Conservation (phyloP, 2,797 vertebrate genomes). For the Lemur catta region DNA sequence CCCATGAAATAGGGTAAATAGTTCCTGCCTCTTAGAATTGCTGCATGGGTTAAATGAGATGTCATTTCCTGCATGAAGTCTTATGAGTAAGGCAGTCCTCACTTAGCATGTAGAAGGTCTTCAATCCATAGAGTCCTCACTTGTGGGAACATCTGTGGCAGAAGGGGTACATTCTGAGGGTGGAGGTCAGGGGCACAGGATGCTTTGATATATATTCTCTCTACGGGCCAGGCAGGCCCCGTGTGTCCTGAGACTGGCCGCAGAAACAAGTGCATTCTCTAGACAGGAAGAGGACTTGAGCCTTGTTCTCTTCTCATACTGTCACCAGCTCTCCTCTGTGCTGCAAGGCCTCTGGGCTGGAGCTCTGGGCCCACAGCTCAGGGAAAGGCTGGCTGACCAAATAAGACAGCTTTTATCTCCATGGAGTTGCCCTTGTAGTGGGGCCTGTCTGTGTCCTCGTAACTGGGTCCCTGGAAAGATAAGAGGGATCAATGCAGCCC, state of each 20-base stretch:
- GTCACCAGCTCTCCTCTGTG: fast-evolving
- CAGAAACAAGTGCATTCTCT: neutral
- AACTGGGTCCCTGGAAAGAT: neutral
- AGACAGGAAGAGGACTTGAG: neutral
- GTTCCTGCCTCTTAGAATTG: neutral
- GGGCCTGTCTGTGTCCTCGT: neutral
- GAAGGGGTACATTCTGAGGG: neutral
- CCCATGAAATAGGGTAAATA: neutral
- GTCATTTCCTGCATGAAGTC: neutral
- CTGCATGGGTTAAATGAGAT: neutral
- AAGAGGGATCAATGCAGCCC: neutral
- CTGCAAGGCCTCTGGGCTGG: neutral
- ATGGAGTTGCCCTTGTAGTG: neutral
- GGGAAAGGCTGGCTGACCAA: neutral
- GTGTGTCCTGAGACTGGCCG: neutral
- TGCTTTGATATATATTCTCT: neutral
- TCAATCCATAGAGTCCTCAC: neutral
- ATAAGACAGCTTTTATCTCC: neutral
- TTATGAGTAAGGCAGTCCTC: too few species aligned
- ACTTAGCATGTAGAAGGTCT: neutral
- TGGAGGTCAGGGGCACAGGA: neutral
- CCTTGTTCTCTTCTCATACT: neutral
- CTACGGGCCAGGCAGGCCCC: too few species aligned
- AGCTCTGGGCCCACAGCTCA: neutral
- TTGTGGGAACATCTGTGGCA: neutral